These are phyloP conservation scores for Burhinus bistriatus DNA, from an alignment of 2,113 vertebrate species.

Conservation along the genomic window DNA sequence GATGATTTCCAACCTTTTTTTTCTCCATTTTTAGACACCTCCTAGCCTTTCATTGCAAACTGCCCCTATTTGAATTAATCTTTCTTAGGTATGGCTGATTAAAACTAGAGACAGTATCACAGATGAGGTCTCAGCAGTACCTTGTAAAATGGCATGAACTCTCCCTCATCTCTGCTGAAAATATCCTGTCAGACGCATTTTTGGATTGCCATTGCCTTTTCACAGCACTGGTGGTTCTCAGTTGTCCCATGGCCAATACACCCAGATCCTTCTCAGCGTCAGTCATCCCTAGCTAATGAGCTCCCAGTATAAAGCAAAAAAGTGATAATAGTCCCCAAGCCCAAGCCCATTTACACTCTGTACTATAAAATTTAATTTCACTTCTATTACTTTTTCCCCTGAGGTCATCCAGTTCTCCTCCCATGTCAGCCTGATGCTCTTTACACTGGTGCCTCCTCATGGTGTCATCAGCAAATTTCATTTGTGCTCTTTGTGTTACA, in stretches of 20 bases:
- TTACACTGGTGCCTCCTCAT: background rate
- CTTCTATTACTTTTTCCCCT: background rate
- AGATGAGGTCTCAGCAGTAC: background rate
- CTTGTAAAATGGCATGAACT: background rate
- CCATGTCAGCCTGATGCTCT: background rate
- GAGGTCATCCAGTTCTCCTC: background rate
- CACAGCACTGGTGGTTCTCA: background rate
- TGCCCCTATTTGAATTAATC: background rate
- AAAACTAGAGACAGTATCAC: background rate
- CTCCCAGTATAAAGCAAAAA: background rate
- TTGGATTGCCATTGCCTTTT: background rate
- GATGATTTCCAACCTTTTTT: background rate
- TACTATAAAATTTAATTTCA: background rate
- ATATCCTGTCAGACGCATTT: background rate
- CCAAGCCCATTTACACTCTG: background rate
- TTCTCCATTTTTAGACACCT: background rate
- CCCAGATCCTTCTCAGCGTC: background rate
- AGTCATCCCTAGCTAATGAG: constrained; percentile 12
- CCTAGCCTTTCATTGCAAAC: background rate
- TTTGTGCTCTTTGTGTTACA: background rate
- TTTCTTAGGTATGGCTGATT: constrained; percentile 17
- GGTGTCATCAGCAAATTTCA: background rate
- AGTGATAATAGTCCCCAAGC: background rate
- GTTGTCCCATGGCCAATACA: background rate
- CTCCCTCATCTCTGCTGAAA: background rate